Evolutionary conservation across 2,888 invertebrate genomes (phyloP).

Genomic region (Lasioglossum villosulum): DNA sequence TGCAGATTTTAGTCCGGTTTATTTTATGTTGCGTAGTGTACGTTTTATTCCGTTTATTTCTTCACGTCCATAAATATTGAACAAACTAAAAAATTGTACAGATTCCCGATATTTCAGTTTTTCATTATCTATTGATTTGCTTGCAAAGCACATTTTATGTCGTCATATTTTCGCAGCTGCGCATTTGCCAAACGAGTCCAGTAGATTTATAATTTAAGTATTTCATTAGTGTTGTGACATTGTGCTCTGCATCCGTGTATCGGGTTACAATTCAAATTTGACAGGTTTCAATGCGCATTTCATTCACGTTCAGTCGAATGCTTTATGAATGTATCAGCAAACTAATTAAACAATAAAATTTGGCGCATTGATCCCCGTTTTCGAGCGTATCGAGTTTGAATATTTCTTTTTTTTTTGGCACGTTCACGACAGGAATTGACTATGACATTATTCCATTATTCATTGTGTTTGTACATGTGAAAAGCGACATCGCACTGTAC

Average conservation of each 20-base stretch:
- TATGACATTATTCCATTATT: not conserved
- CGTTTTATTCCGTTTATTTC: not conserved
- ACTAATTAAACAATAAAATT: not conserved
- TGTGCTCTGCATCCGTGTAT: no score
- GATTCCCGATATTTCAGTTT: not conserved
- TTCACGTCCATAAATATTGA: not conserved
- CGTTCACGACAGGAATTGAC: not conserved
- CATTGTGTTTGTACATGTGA: not conserved
- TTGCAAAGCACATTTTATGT: not conserved
- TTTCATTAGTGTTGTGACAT: not conserved
- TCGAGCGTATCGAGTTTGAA: not conserved
- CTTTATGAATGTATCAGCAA: not conserved
- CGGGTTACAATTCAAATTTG: not conserved
- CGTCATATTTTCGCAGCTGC: not conserved
- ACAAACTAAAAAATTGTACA: not conserved
- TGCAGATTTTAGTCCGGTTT: not conserved
- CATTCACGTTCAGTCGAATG: not conserved
- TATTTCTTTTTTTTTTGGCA: not conserved
- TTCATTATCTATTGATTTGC: not conserved
- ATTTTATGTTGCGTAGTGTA: not conserved
- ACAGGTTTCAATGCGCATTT: no score
- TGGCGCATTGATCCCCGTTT: not conserved
- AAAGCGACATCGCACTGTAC: not conserved
- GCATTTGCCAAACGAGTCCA: not conserved
- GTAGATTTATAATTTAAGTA: not conserved